Evolutionary conservation across 2,888 invertebrate species (phyloP).

Genomic region (Anodontia alba): DNA sequence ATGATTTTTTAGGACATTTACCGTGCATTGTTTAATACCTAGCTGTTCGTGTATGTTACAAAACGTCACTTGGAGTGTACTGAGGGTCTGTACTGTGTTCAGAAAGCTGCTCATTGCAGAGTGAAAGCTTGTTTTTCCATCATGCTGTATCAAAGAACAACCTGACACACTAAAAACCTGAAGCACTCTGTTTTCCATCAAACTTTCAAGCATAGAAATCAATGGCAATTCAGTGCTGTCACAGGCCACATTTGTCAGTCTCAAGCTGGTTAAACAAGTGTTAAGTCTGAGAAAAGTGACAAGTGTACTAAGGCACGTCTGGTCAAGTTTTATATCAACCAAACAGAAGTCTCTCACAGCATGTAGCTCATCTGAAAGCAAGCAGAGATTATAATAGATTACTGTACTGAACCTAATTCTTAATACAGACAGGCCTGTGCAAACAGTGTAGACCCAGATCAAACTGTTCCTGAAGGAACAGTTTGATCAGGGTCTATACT

Average conservation of each 20-base stretch:
- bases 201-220: not conserved
- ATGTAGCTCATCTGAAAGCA: not conserved
- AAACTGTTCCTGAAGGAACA: too few relatives aligned
- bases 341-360: not conserved
- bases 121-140: not conserved
- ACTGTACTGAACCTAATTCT: too few relatives aligned
- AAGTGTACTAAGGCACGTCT: not conserved
- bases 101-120: not conserved
- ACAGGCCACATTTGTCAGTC: not conserved
- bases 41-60: not conserved
- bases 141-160: not conserved
- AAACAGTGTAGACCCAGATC: too few relatives aligned
- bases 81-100: not conserved
- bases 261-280: not conserved
- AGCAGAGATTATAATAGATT: too few relatives aligned
- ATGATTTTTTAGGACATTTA: too few relatives aligned
- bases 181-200: not conserved
- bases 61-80: not conserved
- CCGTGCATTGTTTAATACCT: too few relatives aligned
- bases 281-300: not conserved
- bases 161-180: not conserved
- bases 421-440: too few relatives aligned
- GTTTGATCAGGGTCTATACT: too few relatives aligned
- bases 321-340: not conserved
- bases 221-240: not conserved